Percentiles rank a stretch among this genome's conserved stretches.
Conservation (phyloP, 2,888 invertebrate genomes). For the Esperia sulphurella region DNA sequence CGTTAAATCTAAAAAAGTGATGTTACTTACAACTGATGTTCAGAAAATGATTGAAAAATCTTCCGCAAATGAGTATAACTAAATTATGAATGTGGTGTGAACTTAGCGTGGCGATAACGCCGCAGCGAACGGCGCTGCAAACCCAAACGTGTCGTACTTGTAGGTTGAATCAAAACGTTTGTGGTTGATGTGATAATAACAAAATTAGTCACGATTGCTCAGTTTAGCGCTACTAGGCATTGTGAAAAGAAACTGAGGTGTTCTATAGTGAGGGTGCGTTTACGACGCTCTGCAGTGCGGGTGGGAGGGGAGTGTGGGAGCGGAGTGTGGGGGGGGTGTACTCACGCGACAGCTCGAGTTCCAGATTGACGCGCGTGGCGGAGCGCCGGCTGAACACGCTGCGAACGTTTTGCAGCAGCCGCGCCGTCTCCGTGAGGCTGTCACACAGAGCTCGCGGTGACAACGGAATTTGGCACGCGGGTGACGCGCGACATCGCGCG, state of each 20-base stretch:
- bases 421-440: constrained; percentile 98
- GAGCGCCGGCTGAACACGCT: constrained; percentile 93
- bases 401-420: constrained; percentile 95
- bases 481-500: background rate
- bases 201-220: background rate
- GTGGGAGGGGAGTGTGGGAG: background rate
- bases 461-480: constrained; percentile 6
- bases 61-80: constrained; percentile 3
- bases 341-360: constrained; percentile 96
- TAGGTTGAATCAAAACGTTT: background rate
- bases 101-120: background rate
- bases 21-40: background rate
- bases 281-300: background rate
- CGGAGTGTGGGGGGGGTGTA: constrained; percentile 45
- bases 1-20: too few relatives aligned
- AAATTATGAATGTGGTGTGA: constrained; percentile 3
- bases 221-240: background rate
- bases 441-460: constrained; percentile 55
- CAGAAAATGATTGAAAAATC: background rate
- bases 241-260: too few relatives aligned
- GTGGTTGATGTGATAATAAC: background rate
- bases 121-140: background rate
- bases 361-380: constrained; percentile 88
- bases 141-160: background rate
- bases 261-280: background rate